These are phyloP conservation scores for Didymodactylos carnosus DNA, from an alignment of 2,888 invertebrate species.

Conservation along the genomic window DNA sequence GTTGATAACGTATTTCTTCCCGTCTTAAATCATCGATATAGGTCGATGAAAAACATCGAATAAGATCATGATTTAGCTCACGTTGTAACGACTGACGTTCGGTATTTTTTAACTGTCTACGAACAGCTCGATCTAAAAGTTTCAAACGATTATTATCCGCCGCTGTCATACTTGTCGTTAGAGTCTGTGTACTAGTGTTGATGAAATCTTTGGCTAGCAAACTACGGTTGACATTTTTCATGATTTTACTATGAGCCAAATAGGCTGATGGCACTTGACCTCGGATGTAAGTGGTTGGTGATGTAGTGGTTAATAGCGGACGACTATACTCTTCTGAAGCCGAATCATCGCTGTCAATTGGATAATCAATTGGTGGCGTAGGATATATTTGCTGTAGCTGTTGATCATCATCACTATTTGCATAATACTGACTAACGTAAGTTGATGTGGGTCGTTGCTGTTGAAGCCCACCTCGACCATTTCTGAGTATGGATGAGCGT, in stretches of 20 bases:
- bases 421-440: not conserved
- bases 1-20: conserved; percentile 10
- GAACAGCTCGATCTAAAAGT: not conserved
- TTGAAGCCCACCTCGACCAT: no score
- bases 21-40: conserved; percentile 7
- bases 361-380: not conserved
- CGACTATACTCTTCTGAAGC: not conserved
- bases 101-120: not conserved
- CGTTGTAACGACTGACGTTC: conserved; percentile 9
- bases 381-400: no score
- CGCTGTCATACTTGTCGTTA: no score
- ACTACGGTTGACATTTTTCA: not conserved
- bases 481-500: no score
- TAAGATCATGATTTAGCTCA: conserved; percentile 9
- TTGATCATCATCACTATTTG: not conserved
- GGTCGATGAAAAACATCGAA: conserved; percentile 10
- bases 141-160: not conserved
- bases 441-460: no score
- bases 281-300: no score
- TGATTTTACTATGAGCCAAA: not conserved
- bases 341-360: not conserved
- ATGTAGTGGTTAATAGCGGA: not conserved
- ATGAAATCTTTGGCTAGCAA: not conserved
- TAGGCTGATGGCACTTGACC: no score
- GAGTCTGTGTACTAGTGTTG: no score